phyloP scores from a whole-genome alignment of 2,113 vertebrate species.

The Martes martes region DNA sequence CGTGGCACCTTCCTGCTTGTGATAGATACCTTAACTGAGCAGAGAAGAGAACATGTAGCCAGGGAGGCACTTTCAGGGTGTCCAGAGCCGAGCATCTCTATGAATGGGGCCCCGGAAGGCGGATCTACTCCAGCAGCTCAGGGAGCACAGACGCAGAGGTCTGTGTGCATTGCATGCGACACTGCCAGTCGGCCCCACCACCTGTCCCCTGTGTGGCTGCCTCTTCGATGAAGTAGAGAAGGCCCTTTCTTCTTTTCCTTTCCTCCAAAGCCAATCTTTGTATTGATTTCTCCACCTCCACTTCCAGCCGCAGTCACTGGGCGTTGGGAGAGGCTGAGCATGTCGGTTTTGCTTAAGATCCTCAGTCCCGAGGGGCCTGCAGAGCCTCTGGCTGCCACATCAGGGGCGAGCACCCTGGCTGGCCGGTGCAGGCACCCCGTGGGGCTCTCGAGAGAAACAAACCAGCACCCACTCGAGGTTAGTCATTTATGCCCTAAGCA shows the following conservation, averaged over 20 bases:
- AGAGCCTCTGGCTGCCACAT: neutral
- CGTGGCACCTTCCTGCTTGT: fast-evolving
- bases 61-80: fast-evolving
- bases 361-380: neutral
- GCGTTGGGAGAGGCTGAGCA: neutral
- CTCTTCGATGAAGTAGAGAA: neutral
- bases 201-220: neutral
- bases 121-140: fast-evolving
- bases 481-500: neutral
- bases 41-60: neutral
- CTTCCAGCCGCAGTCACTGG: neutral
- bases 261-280: conserved; percentile 36
- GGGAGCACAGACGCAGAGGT: fast-evolving
- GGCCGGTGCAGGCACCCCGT: neutral
- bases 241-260: neutral
- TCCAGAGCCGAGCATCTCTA: fast-evolving
- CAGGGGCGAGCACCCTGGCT: neutral
- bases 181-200: fast-evolving
- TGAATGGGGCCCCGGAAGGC: neutral
- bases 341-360: neutral
- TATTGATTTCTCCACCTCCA: conserved; percentile 41
- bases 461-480: fast-evolving
- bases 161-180: fast-evolving
- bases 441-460: neutral
- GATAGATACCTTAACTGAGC: neutral